phyloP scores from a whole-genome alignment of 2,113 vertebrate species.

The Platysternon megacephalum region DNA sequence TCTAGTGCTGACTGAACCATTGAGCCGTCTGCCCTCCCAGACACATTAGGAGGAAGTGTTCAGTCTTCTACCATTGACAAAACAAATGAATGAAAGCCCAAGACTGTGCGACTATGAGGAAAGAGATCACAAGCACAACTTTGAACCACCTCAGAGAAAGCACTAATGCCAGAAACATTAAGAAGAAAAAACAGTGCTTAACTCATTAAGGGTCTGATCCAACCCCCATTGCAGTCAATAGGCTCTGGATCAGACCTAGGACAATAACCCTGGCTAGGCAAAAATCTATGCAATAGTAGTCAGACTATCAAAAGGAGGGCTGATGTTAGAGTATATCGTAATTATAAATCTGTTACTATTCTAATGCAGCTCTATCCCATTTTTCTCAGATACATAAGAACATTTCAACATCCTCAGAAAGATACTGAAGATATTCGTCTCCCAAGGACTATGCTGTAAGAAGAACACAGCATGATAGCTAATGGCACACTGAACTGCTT shows the following conservation, averaged over 20 bases:
- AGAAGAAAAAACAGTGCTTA: background rate
- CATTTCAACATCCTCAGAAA: background rate
- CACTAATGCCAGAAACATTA: background rate
- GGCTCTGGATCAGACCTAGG: background rate
- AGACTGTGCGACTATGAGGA: background rate
- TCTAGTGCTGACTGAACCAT: background rate
- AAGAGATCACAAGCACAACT: background rate
- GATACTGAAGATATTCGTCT: background rate
- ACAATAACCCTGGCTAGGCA: background rate
- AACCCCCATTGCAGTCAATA: background rate
- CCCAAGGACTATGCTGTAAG: background rate
- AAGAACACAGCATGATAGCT: background rate
- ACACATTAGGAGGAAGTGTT: background rate
- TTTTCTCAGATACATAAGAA: background rate
- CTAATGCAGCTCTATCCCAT: rapidly evolving
- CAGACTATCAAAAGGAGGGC: background rate
- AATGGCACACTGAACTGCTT: background rate
- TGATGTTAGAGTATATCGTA: background rate
- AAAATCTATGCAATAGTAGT: background rate
- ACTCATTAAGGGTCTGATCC: background rate
- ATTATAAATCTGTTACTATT: background rate
- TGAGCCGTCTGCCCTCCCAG: background rate
- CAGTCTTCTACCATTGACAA: background rate
- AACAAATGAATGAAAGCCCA: background rate
- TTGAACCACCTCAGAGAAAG: background rate